These are phyloP conservation scores for Tarsius wallacei DNA, from an alignment of 2,797 vertebrate species.

Conservation along the genomic window DNA sequence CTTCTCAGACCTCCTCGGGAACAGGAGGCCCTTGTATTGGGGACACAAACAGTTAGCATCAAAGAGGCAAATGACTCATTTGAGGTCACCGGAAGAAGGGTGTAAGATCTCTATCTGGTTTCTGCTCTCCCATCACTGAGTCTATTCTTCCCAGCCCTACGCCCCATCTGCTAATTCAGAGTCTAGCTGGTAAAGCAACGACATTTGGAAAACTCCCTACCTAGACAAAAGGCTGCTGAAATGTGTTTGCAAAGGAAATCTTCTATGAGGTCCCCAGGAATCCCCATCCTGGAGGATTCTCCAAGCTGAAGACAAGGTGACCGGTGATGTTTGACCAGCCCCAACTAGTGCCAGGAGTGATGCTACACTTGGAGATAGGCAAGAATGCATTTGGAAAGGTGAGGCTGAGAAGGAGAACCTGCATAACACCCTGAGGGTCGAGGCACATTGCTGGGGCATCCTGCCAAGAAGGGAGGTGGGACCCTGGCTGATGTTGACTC, in stretches of 20 bases:
- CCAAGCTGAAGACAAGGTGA: not conserved
- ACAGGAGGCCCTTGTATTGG: constrained; percentile 6
- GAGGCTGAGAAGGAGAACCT: not conserved
- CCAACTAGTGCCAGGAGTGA: not conserved
- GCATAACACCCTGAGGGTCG: fast-evolving
- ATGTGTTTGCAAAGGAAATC: not conserved
- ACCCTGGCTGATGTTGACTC: fast-evolving
- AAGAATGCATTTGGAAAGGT: not conserved
- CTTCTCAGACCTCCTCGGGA: constrained; percentile 24
- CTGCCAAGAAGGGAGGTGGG: not conserved
- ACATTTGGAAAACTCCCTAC: not conserved
- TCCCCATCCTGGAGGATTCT: not conserved
- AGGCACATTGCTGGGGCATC: too few relatives aligned
- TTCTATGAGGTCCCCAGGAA: not conserved
- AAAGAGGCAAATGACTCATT: constrained; percentile 21
- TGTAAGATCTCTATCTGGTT: not conserved
- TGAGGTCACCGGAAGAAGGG: constrained; percentile 18
- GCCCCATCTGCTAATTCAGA: not conserved
- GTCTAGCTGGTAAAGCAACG: not conserved
- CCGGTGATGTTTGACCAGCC: not conserved
- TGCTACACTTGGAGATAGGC: not conserved
- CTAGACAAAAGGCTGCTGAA: not conserved
- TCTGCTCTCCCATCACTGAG: not conserved
- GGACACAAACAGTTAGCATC: not conserved
- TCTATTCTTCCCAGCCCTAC: not conserved